Evolutionary conservation across 2,113 vertebrate species (phyloP), one percentile per base, ranked within the genome.

Genomic region (Apeltes quadracus): DNA sequence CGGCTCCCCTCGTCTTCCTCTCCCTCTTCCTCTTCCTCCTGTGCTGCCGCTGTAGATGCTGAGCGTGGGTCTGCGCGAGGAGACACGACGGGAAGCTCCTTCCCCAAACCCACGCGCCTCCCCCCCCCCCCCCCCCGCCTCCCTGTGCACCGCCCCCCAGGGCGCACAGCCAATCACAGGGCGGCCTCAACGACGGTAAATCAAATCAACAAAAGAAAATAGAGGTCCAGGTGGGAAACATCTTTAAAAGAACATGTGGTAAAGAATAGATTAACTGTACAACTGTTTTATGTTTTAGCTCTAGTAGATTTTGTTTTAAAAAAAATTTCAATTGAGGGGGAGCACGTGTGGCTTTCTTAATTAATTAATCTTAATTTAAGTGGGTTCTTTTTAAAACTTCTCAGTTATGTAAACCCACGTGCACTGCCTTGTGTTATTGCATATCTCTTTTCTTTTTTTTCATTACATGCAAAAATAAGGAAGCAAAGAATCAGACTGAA

Each of bases 131-230:
- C 29, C 29, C 29, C 29, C 5, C 29, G n/a, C n/a, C 29, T 32
- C 29, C 29, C 29, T 32, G 3, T 34, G 32, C 32, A 6, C 32
- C 32, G 32, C 32, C 32, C 32, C 61, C 39, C 43, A 14, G 41
- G 59, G 43, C 57, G 38, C 56, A 41, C 82, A 89, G 80, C 91
- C 91, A 92, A 92, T 92, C 87, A 90, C 67, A 68, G 25, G 51
- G n/a, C 25, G 22, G 27, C 9, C 61, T 51, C 44, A 8, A 39
- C 14, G 15, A 16, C 53, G 32, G 25, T n/a, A 15, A 20, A 48
- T n/a, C 25, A 68, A n/a, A 22, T 34, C 11, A 58, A 27, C 7
- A 57, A 46, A 20, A 57, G 15, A 43, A 46, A 20, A 57, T 15
- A 43, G 4, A 27, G 7, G 25, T 36, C 0, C 23, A 13, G 23